Base-by-base conservation (phyloP, 2,888 invertebrate species). In the Tenthredo mesomela region DNA sequence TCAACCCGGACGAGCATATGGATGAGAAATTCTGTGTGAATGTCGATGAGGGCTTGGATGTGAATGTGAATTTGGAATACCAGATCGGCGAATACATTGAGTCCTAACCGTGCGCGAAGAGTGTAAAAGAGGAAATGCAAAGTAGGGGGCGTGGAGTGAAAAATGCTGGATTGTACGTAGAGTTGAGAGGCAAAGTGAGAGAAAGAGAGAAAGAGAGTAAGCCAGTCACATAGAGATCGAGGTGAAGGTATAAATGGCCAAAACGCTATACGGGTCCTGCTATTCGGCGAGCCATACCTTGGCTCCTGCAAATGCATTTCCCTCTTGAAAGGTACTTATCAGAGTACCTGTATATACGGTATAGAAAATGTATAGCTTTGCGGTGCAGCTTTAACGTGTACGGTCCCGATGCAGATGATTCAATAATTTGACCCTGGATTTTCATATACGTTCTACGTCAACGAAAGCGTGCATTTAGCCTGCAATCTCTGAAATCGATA, bases 91-190 rank as follows among this genome's bases (percentile, higher is more conserved):
- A 82, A 82, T 82, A 43, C 82, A 65, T 82, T 82, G 67, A 67
- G 82, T 67, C 70, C 70, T 70, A 82, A 67, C 82, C 67, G 50
- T 67, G 82, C 25, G 70, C 67, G 67, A 47, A 25, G 67, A 47
- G 82, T 82, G 82, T 67, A 70, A 82, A 82, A 82, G 65, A 67
- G 82, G 33, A 70, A 67, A 82, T 82, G 82, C 82, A 82, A 82
- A 82, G 70, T 47, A 82, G 82, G 82, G 54, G 67, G 82, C 61
- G 43, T 65, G 47, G 82, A 70, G 82, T 82, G 82, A 82, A 67
- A 67, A 82, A 82, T 67, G 65, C 82, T 82, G 50, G 82, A 82
- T 67, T 82, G 67, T 82, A 70, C 43, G 50, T 67, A 65, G 67
- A 67, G 82, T 47, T 50, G 61, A 80, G 80, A 80, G 80, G 47